Percentiles rank a stretch among this genome's conserved stretches.
These are phyloP conservation scores for Bombus confusus DNA, from an alignment of 1,140 invertebrate species.

Conservation along the genomic window DNA sequence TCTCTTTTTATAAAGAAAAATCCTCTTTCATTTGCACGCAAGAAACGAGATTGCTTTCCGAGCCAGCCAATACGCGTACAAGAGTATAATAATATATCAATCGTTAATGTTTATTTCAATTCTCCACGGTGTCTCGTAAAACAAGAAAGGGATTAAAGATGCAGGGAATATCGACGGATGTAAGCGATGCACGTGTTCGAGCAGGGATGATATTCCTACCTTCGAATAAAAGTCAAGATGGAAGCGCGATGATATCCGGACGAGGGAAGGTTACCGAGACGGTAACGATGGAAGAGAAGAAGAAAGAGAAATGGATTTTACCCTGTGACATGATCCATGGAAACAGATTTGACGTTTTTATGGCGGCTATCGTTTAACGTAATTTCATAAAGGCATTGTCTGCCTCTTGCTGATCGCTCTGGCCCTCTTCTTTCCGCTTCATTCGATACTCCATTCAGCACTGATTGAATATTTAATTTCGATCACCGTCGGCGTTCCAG, in stretches of 20 bases:
- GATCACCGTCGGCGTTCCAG: neutral
- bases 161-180: neutral
- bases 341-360: conserved; percentile 27
- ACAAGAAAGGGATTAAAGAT: neutral
- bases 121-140: neutral
- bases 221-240: neutral
- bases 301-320: neutral
- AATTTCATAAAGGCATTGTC: conserved; percentile 13
- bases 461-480: conserved; percentile 31
- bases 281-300: too few species aligned
- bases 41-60: too few species aligned
- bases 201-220: neutral
- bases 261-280: neutral
- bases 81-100: neutral
- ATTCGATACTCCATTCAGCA: neutral
- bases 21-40: too few species aligned
- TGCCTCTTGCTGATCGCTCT: neutral
- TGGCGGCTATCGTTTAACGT: conserved; percentile 13
- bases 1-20: too few species aligned
- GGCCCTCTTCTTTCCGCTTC: neutral
- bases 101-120: neutral
- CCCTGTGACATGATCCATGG: neutral
- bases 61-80: too few species aligned
- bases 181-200: neutral
- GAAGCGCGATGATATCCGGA: neutral